phyloP scores from a whole-genome alignment of 2,113 vertebrate genomes.

The Corythornis madagascariensis region DNA sequence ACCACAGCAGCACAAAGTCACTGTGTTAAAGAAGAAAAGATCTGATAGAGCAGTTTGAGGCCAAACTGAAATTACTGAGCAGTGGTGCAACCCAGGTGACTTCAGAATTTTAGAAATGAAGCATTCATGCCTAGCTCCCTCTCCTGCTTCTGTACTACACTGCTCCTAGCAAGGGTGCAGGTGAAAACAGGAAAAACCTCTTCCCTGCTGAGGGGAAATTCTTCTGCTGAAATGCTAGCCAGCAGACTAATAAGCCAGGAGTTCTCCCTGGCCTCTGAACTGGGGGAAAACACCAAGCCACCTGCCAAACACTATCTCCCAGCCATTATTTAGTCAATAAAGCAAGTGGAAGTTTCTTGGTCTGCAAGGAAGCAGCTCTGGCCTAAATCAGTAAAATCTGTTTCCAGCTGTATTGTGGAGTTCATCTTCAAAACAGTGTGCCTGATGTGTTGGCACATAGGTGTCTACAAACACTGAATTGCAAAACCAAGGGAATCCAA shows the following conservation, averaged over 20 bases:
- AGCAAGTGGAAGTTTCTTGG: background rate
- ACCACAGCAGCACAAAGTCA: background rate
- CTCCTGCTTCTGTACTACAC: background rate
- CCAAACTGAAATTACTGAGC: background rate
- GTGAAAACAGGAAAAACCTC: background rate
- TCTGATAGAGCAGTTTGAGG: background rate
- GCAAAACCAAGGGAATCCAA: background rate
- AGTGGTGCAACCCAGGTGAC: background rate
- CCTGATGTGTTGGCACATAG: background rate
- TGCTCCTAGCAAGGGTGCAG: background rate
- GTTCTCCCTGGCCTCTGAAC: background rate
- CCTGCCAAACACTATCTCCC: background rate
- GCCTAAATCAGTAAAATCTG: background rate
- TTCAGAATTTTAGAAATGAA: background rate
- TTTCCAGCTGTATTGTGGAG: background rate
- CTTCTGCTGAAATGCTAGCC: background rate
- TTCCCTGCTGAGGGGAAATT: background rate
- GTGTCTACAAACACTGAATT: background rate
- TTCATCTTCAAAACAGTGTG: background rate
- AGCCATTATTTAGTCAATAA: background rate
- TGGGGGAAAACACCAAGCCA: background rate
- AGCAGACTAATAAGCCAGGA: background rate
- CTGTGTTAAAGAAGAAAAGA: background rate
- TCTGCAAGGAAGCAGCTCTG: background rate
- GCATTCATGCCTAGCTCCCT: background rate